Conservation (phyloP, 2,113 vertebrate species). For the Siniperca chuatsi region DNA sequence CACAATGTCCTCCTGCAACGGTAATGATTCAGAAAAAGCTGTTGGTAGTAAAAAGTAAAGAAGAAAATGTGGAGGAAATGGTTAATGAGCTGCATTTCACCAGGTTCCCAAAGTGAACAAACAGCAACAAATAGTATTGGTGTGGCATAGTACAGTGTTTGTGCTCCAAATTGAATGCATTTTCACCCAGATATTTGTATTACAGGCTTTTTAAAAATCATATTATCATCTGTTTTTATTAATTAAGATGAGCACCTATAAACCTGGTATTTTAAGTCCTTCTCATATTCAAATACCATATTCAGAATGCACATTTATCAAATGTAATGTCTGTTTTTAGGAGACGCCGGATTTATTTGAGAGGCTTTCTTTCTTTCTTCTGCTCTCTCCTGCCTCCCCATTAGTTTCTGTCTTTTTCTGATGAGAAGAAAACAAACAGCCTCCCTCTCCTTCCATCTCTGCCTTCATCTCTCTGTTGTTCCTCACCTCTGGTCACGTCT, state of each 20-base stretch:
- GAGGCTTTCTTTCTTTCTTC: conserved; percentile 10
- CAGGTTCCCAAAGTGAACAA: neutral
- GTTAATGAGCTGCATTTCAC: neutral
- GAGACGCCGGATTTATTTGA: neutral
- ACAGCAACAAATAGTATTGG: neutral
- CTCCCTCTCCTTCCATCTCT: neutral
- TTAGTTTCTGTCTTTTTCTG: neutral
- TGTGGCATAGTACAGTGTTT: neutral
- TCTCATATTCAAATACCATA: neutral
- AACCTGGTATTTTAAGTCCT: neutral
- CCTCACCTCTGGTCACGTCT: conserved; percentile 46
- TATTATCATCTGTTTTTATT: neutral
- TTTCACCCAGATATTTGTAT: too few species aligned
- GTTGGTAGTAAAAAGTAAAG: neutral
- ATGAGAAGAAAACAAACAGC: conserved; percentile 18
- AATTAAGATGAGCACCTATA: neutral
- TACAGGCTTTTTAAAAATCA: neutral
- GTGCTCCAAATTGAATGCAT: neutral
- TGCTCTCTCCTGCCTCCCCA: neutral
- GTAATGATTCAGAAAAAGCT: too few species aligned
- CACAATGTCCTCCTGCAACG: neutral
- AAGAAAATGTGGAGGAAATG: neutral
- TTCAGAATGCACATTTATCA: neutral
- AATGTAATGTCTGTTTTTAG: neutral
- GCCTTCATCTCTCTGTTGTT: conserved; percentile 5